Percentiles rank a stretch among this genome's conserved stretches.
Evolutionary conservation across 2,797 vertebrate genomes (phyloP).

Genomic region (Squalus acanthias): DNA sequence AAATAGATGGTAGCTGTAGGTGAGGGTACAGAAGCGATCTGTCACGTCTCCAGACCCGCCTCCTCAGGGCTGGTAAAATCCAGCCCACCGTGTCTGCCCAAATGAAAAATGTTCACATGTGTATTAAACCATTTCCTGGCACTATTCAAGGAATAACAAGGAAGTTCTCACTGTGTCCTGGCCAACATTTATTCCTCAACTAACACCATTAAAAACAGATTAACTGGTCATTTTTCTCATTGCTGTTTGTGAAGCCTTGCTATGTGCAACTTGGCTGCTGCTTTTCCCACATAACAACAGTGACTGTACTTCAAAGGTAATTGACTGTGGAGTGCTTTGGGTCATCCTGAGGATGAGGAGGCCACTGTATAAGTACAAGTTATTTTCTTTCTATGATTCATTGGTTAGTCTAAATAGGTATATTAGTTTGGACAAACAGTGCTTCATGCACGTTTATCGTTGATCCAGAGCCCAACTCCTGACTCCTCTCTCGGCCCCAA

Average conservation of each 20-base stretch:
- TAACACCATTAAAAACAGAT: neutral
- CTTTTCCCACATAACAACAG: neutral
- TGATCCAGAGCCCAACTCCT: neutral
- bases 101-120: neutral
- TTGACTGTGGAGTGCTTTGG: neutral
- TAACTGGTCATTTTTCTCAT: neutral
- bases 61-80: too few species aligned
- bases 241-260: neutral
- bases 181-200: neutral
- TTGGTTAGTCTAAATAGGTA: neutral
- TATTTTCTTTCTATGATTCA: neutral
- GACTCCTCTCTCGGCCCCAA: too few species aligned
- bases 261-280: neutral
- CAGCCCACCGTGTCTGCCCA: too few species aligned
- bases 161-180: neutral
- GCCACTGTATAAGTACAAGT: neutral
- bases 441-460: neutral
- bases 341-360: neutral
- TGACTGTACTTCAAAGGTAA: neutral
- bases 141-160: neutral
- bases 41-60: too few species aligned
- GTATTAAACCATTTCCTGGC: neutral
- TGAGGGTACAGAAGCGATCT: too few species aligned
- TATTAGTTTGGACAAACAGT: neutral
- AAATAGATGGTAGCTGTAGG: too few species aligned